phyloP scores from a whole-genome alignment of 2,113 vertebrate genomes.

The Barnardius zonarius region DNA sequence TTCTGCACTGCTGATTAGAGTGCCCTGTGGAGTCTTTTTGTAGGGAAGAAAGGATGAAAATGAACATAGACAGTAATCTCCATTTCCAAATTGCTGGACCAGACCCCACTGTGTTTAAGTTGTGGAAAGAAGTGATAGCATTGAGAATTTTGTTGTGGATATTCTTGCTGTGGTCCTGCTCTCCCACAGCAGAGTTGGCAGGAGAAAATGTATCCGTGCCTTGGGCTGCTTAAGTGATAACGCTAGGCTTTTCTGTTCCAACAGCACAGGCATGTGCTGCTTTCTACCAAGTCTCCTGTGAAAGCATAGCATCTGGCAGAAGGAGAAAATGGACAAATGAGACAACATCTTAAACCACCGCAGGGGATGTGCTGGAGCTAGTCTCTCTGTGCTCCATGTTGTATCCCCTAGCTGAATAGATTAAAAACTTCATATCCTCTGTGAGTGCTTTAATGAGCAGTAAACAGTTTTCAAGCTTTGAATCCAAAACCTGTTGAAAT shows the following conservation, averaged over 20 bases:
- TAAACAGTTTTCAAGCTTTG: slow-evolving; percentile 13
- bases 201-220: not conserved
- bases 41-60: not conserved
- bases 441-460: slow-evolving; percentile 19
- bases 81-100: not conserved
- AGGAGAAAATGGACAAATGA: not conserved
- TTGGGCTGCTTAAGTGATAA: not conserved
- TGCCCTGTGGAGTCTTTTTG: not conserved
- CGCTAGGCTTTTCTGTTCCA: not conserved
- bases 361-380: not conserved
- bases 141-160: not conserved
- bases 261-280: not conserved
- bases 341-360: not conserved
- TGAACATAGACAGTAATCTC: slow-evolving; percentile 1
- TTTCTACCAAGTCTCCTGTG: not conserved
- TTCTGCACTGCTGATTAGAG: not conserved
- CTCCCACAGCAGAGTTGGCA: not conserved
- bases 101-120: not conserved
- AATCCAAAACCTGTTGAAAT: slow-evolving; percentile 30
- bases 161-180: not conserved
- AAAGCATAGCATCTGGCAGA: not conserved
- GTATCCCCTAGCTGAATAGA: not conserved
- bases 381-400: not conserved
- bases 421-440: not conserved
- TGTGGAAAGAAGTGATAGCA: not conserved